A percentile compares a stretch with the other conserved stretches of the same genome.
phyloP scores from a whole-genome alignment of 1,140 invertebrate species.

The Acromyrmex charruanus region DNA sequence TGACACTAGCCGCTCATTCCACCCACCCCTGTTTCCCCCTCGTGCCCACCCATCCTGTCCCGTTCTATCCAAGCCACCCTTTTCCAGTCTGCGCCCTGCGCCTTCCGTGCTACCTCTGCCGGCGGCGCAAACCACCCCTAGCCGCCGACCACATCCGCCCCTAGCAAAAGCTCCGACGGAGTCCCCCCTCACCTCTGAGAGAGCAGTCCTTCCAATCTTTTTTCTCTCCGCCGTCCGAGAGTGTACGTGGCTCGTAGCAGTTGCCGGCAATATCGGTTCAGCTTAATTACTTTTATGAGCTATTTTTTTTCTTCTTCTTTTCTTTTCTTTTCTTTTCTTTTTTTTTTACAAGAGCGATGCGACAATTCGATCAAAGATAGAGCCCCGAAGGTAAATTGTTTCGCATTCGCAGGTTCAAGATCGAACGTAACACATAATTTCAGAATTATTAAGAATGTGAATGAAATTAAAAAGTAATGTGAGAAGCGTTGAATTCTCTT shows the following conservation, averaged over 20 bases:
- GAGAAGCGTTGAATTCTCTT: neutral
- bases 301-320: conserved; percentile 50
- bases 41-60: conserved; percentile 43
- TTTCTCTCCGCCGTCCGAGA: conserved; percentile 28
- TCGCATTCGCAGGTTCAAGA: neutral
- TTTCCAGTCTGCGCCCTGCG: conserved; percentile 68
- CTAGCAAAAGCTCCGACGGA: conserved; percentile 44
- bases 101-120: conserved; percentile 66
- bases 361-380: conserved; percentile 11
- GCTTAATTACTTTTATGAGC: conserved; percentile 73
- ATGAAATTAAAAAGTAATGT: neutral
- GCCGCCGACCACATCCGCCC: conserved; percentile 61
- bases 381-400: conserved; percentile 1
- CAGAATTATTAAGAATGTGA: neutral
- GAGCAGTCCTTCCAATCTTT: conserved; percentile 31
- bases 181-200: neutral
- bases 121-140: conserved; percentile 49
- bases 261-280: conserved; percentile 56
- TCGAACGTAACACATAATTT: neutral
- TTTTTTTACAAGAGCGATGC: neutral
- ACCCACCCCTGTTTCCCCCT: conserved; percentile 42
- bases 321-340: no score
- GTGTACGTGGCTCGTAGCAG: conserved; percentile 26
- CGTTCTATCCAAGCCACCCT: conserved; percentile 60
- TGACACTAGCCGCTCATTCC: conserved; percentile 84